A percentile compares a stretch with the other conserved stretches of the same genome.
Evolutionary conservation across 1,140 invertebrate species (phyloP).

Genomic region (Euura saliciscinereae): DNA sequence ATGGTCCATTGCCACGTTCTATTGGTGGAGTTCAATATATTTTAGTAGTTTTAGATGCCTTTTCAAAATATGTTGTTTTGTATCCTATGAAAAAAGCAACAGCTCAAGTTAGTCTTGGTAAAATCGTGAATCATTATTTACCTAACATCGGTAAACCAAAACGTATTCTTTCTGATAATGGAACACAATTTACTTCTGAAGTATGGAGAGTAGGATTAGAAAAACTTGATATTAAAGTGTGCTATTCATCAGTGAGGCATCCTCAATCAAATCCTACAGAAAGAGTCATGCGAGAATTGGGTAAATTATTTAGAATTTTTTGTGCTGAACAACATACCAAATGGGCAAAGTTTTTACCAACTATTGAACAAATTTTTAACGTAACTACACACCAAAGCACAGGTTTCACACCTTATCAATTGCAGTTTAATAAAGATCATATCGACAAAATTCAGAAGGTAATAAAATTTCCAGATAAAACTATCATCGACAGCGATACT

Average conservation of each 20-base stretch:
- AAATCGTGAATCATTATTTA: conserved; percentile 23
- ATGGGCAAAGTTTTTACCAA: conserved; percentile 20
- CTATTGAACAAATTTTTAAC: conserved; percentile 20
- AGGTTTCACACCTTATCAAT: conserved; percentile 21
- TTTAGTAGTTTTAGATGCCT: too few species aligned
- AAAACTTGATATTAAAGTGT: conserved; percentile 15
- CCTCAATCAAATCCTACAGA: conserved; percentile 10
- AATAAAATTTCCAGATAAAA: background rate
- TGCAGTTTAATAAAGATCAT: conserved; percentile 23
- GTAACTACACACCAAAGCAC: conserved; percentile 23
- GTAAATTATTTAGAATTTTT: conserved; percentile 21
- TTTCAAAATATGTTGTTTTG: too few species aligned
- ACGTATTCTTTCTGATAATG: conserved; percentile 3
- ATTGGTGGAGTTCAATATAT: too few species aligned
- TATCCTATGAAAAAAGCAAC: background rate
- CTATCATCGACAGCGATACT: background rate
- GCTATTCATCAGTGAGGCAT: background rate
- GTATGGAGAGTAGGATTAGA: conserved; percentile 20
- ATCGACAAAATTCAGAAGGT: too few species aligned
- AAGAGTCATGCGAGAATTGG: conserved; percentile 23
- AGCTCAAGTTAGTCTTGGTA: conserved; percentile 13
- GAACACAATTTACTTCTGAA: conserved; percentile 23
- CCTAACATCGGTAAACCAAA: conserved; percentile 20
- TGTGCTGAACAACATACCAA: conserved; percentile 19
- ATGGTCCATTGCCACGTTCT: conserved; percentile 25